These are phyloP conservation scores for Cryptomyrus ogoouensis DNA, from an alignment of 2,113 vertebrate species.

Conservation along the genomic window DNA sequence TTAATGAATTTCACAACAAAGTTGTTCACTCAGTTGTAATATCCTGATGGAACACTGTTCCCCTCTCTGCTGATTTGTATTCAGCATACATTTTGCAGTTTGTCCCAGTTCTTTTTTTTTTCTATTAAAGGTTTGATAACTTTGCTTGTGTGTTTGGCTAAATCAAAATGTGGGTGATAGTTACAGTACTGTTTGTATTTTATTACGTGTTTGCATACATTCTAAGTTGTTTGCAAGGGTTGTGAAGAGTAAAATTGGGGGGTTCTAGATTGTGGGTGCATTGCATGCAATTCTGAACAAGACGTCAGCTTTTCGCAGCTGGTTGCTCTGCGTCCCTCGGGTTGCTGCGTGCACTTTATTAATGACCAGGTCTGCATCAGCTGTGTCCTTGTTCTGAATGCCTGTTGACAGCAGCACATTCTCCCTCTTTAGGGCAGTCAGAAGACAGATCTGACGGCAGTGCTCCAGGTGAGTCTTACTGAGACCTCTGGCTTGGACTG, in stretches of 20 bases:
- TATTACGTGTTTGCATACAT: not conserved
- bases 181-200: not conserved
- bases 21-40: not conserved
- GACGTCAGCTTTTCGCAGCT: not conserved
- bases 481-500: slow-evolving; percentile 29
- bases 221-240: not conserved
- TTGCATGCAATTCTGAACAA: not conserved
- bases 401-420: slow-evolving; percentile 27
- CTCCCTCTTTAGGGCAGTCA: slow-evolving; percentile 67
- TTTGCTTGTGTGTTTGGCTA: not conserved
- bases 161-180: not conserved
- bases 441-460: slow-evolving; percentile 67
- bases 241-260: not conserved
- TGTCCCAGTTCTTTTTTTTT: not conserved
- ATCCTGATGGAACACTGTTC: not conserved
- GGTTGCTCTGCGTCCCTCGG: not conserved
- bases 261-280: not conserved
- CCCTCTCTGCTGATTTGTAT: not conserved
- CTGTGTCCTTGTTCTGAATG: not conserved
- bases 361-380: not conserved
- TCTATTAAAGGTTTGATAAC: not conserved
- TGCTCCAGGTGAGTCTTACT: slow-evolving; percentile 66
- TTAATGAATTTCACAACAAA: not conserved
- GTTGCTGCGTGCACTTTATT: not conserved
- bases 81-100: not conserved